phyloP scores from a whole-genome alignment of 35 echinoderm and acorn worm species.

The Diadema setosum region DNA sequence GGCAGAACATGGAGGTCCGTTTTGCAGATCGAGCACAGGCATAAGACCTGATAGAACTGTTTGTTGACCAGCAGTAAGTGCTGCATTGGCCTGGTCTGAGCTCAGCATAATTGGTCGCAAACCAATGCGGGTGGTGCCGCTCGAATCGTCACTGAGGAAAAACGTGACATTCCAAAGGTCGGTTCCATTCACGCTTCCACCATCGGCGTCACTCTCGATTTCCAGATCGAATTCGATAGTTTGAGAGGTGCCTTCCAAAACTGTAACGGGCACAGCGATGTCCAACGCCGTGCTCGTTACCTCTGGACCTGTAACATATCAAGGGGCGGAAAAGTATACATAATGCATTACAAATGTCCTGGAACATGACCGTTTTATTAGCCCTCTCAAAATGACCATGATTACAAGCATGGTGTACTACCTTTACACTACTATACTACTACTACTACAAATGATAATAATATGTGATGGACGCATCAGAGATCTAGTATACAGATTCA shows the following conservation, averaged over 20 bases:
- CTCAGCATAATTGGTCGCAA: neutral
- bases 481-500: too few relatives aligned
- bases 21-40: neutral
- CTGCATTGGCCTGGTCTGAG: neutral
- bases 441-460: too few relatives aligned
- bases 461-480: too few relatives aligned
- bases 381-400: too few relatives aligned
- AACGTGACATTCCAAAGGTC: neutral
- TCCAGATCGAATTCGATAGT: neutral
- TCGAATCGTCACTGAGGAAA: neutral
- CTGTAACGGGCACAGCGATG: neutral
- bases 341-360: too few relatives aligned
- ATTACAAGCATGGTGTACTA: too few relatives aligned
- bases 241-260: neutral
- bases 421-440: too few relatives aligned
- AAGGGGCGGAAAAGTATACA: too few relatives aligned
- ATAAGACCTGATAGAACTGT: neutral
- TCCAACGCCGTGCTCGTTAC: neutral
- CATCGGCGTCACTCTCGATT: neutral
- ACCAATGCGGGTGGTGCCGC: neutral
- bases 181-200: neutral
- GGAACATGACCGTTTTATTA: too few relatives aligned
- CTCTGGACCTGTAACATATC: neutral
- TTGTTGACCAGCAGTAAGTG: neutral
- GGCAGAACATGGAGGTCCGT: slow-evolving; percentile 18